Base-by-base conservation (phyloP, 2,113 vertebrate genomes). In the Nerophis lumbriciformis region DNA sequence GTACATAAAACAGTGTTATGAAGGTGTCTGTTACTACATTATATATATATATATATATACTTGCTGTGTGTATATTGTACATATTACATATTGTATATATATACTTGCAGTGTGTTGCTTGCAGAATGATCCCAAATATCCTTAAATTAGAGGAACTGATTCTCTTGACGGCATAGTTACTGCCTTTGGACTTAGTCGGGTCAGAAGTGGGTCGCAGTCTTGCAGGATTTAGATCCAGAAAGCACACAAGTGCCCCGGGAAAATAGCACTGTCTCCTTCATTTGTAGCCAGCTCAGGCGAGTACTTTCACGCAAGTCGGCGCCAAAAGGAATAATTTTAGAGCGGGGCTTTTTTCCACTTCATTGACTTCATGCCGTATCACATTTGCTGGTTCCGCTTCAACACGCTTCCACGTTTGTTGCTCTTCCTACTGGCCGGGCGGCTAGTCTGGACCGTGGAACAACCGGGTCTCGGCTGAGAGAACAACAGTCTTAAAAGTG, bases 251-350 rank as follows among this genome's bases (percentile, higher is more conserved):
- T 15, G 70, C 58, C 67, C 47, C 39, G 5, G 55, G 48, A 70
- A 45, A 28, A 52, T 39, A 63, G 47, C 5, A 76, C 50, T 48
- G 6, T 65, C 68, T 39, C 45, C 7, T 48, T 56, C 44, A 73
- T 68, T 68, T 62, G 59, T 57, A 72, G 63, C 62, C 42, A 52
- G 59, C 63, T 77, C 66, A 75, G 38, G 35, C 55, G 57, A 52
- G 6, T 54, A 57, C 49, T 59, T 73, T 50, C 68, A 75, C 48
- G 71, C 42, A 60, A 77, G 50, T 48, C 13, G 2, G 44, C 69
- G 75, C 64, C 81, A 82, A 64, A 66, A 75, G 38, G 49, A 82
- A 78, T 76, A 49, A 60, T 65, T 80, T 78, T 65, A 57, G 64
- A 70, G 48, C 65, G 67, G 52, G 68, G 9, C 7, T 4, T 65